These are phyloP conservation scores for Peromyscus attwateri DNA, from an alignment of 2,797 vertebrate genomes.

Conservation along the genomic window DNA sequence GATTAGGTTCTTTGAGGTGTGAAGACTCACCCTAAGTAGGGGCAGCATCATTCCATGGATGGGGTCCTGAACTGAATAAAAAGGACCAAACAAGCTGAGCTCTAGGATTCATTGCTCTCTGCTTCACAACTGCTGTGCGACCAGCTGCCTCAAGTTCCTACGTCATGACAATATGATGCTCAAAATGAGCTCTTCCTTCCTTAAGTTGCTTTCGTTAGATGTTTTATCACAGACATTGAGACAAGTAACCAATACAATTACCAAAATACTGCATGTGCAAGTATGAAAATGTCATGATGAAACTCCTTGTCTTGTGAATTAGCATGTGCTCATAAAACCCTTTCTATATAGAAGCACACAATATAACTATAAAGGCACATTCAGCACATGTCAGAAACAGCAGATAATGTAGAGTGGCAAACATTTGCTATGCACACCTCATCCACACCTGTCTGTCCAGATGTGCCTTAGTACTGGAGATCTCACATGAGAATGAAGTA, in stretches of 20 bases:
- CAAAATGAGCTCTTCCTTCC: background rate
- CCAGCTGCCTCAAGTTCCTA: background rate
- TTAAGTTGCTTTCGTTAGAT: background rate
- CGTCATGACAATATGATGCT: background rate
- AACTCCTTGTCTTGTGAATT: background rate
- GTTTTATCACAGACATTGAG: background rate
- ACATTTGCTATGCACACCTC: background rate
- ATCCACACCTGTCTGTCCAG: background rate
- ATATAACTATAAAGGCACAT: constrained; percentile 5
- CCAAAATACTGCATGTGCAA: background rate
- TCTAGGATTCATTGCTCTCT: background rate
- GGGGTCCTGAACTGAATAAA: background rate
- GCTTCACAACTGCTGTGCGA: background rate
- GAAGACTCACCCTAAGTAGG: background rate
- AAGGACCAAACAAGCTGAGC: background rate
- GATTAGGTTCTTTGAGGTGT: background rate
- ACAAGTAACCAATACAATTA: background rate
- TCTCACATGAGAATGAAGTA: too few species aligned
- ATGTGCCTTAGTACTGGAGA: background rate
- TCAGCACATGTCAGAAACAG: background rate
- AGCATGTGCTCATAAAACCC: background rate
- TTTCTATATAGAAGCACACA: background rate
- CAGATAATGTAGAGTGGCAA: background rate
- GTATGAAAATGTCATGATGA: background rate
- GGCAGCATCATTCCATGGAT: background rate